Evolutionary conservation across 1,140 invertebrate genomes (phyloP), one percentile per base, ranked within the genome.

Genomic region (Drosophila sp.): DNA sequence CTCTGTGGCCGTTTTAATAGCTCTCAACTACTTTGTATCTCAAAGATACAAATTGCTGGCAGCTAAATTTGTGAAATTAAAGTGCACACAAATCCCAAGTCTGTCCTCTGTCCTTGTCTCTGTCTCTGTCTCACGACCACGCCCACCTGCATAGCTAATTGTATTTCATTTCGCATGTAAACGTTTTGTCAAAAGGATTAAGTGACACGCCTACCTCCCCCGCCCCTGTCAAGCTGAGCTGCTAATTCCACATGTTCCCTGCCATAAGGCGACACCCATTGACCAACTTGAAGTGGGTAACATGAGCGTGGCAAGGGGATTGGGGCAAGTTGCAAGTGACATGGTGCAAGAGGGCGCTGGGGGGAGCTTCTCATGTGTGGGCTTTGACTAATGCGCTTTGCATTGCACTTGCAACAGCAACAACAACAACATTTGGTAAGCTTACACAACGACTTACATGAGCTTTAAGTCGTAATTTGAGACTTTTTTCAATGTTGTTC

Each of bases 111-210:
- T 61, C 36, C 36, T 9, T 48, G 25, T 53, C 45, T 34, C 6
- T 34, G 8, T 43, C 13, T 34, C 27, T 66, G 45, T 61, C 46
- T 57, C 61, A 57, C 74, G 58, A 74, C 70, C 80, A 74, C 58
- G 64, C 62, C 67, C 63, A 72, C 54, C 71, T 67, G 41, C 65
- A 50, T 50, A 21, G 80, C 79, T 62, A 83, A 80, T 83, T 76
- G 67, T 78, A 74, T 87, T 66, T 65, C 81, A 74, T 65, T 80
- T 67, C 54, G 74, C 69, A 70, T 66, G 70, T 78, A 84, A 87
- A 82, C 83, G 79, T 89, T 87, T 89, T 89, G 83, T 89, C 83
- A 89, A 89, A 70, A 76, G 83, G 83, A 83, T 89, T 89, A 89
- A 51, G 41, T 53, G 48, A 45, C 64, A 65, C 61, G 6, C 50